Evolutionary conservation across 2,888 invertebrate genomes (phyloP), one percentile per base, ranked within the genome.

Genomic region (Eretmocerus hayati): DNA sequence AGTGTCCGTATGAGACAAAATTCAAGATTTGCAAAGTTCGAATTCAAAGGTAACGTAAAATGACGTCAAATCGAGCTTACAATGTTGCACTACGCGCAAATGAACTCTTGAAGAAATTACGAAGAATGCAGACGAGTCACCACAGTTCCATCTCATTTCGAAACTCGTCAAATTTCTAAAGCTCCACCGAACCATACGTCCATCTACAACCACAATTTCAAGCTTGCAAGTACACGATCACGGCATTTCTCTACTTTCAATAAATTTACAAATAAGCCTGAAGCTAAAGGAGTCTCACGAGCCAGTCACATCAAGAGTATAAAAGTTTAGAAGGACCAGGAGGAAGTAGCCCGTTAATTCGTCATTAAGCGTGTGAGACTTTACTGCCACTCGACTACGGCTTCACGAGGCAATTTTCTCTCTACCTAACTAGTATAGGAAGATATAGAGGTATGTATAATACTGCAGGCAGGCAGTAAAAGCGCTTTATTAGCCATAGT

Each of bases 401-500:
- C 30, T 15, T 31, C 33, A 13, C 35, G 16, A 15, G 35, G 45
- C 50, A 50, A 53, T 53, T 53, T 50, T 38, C 47, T 47, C 37
- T 38, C 37, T 30, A 20, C 13, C 35, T 9, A n/a, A n/a, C 39
- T 23, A 15, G 22, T n/a, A n/a, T n/a, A n/a, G n/a, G n/a, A 11
- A 26, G 26, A 26, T 6, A 26, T 6, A 26, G 26, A 26, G 26
- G 11, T 6, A 26, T 9, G 26, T 11, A 26, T n/a, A n/a, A n/a
- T n/a, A n/a, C n/a, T n/a, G n/a, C n/a, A n/a, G n/a, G 20, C 11
- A 35, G 36, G 52, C 31, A 48, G 42, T 56, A 56, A 56, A n/a
- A 53, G 44, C 45, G 32, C 45, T 56, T 56, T 56, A 56, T 54
- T 54, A 54, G 50, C 48, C 51, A 50, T 49, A 52, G 50, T 49